Base-by-base conservation (phyloP, 2,797 vertebrate genomes). In the Phrynocephalus forsythii region DNA sequence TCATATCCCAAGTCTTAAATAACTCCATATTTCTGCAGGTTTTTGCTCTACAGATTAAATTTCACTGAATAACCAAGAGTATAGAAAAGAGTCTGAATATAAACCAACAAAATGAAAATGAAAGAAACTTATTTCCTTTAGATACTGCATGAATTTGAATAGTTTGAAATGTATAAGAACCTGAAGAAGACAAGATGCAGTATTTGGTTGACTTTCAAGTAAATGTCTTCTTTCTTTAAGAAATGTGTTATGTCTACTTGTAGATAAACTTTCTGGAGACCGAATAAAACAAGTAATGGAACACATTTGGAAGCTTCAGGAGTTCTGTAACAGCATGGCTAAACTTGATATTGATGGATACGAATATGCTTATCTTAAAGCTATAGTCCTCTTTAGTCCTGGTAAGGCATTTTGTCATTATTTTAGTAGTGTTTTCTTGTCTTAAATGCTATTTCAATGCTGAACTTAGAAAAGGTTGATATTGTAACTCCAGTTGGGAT, bases 301-400 rank as follows among this genome's bases (percentile, higher is more conserved):
- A 94, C 99, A 99, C 92, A 99, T 99, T 95, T 99, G 99, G 99
- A 99, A 99, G 96, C 98, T 99, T 89, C 99, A 99, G 94, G 99
- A 99, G 95, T 99, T 99, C 96, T 99, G 99, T 93, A 99, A 99
- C 97, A 99, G 98, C 95, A 99, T 99, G 99, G 97, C 97, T 6
- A 98, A 97, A 93, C 94, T 99, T 95, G 98, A 99, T 95, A 98
- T 98, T 0, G 99, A 99, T 92, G 98, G 98, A 96, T 99, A 99
- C 30, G 99, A 99, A 96, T 99, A 99, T 9, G 99, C 99, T 73
- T 99, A 99, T 96, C 97, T 99, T 94, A 99, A 99, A 96, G 99
- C 99, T 86, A 98, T 99, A 87, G 98, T 99, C 94, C 96, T 99
- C 93, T 99, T 99, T 96, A 99, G 99, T 95, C 98, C 99, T 5